These are phyloP conservation scores for Helicolenus hilgendorfi DNA, from an alignment of 2,797 vertebrate genomes.

Conservation along the genomic window DNA sequence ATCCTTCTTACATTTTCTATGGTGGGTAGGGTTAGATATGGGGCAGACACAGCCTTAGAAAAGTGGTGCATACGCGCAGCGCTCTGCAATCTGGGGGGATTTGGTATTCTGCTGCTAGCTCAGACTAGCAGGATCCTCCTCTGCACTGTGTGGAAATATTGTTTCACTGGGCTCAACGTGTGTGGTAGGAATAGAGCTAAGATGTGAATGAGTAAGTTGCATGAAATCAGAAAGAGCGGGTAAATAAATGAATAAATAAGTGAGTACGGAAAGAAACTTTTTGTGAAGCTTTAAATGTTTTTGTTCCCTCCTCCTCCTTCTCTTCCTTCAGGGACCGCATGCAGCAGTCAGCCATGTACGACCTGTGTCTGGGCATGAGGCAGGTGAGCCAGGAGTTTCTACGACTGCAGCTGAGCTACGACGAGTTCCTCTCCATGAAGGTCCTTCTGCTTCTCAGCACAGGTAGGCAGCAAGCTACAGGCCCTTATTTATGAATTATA, in stretches of 20 bases:
- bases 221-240: neutral
- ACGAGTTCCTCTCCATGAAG: slow-evolving; percentile 99
- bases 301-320: neutral
- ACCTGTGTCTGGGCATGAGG: slow-evolving; percentile 98
- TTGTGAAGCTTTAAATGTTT: neutral
- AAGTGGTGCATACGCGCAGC: slow-evolving; percentile 74
- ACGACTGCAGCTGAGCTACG: slow-evolving; percentile 96
- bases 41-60: slow-evolving; percentile 37
- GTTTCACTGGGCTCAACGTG: slow-evolving; percentile 55
- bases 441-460: slow-evolving; percentile 98
- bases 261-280: neutral
- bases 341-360: slow-evolving; percentile 99
- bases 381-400: slow-evolving; percentile 98
- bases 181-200: slow-evolving; percentile 12
- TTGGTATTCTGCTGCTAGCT: slow-evolving; percentile 82
- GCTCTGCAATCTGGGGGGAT: slow-evolving; percentile 80
- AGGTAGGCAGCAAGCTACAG: slow-evolving; percentile 84
- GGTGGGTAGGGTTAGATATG: slow-evolving; percentile 27
- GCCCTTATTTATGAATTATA: neutral
- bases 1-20: slow-evolving; percentile 21
- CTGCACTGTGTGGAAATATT: slow-evolving; percentile 72
- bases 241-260: neutral
- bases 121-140: slow-evolving; percentile 69
- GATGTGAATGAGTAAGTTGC: slow-evolving; percentile 14
- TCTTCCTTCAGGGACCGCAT: slow-evolving; percentile 94